Evolutionary conservation across 2,797 vertebrate species (phyloP).

Genomic region (Esox masquinongy): DNA sequence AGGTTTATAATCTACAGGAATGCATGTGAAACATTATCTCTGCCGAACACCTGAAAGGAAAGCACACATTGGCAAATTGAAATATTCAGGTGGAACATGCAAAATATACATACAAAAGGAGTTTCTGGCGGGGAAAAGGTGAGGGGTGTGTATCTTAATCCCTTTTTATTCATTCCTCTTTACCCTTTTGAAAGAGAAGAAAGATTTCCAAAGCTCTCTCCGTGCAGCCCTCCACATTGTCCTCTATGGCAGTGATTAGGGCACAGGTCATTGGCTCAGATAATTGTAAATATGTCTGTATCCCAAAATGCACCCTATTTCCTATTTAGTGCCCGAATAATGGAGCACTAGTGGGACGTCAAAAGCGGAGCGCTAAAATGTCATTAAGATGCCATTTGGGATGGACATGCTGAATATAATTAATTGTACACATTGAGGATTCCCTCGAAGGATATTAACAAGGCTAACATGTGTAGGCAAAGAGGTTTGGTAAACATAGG

Average conservation of each 20-base stretch:
- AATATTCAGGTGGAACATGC: slow-evolving; percentile 51
- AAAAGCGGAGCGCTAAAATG: too few relatives aligned
- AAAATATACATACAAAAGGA: slow-evolving; percentile 40
- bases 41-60: slow-evolving; percentile 37
- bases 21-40: slow-evolving; percentile 38
- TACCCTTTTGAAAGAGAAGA: slow-evolving; percentile 35
- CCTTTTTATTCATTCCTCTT: slow-evolving; percentile 42
- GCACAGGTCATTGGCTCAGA: slow-evolving; percentile 61
- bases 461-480: not conserved
- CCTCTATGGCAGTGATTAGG: slow-evolving; percentile 46
- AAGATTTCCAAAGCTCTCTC: slow-evolving; percentile 31
- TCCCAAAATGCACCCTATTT: too few relatives aligned
- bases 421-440: slow-evolving; percentile 19
- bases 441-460: slow-evolving; percentile 18
- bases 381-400: too few relatives aligned
- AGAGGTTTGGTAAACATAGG: not conserved
- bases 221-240: slow-evolving; percentile 36
- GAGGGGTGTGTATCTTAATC: slow-evolving; percentile 43
- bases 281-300: slow-evolving; percentile 54
- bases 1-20: slow-evolving; percentile 39
- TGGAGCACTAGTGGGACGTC: too few relatives aligned
- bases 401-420: too few relatives aligned
- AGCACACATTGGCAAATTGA: slow-evolving; percentile 58
- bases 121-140: slow-evolving; percentile 27
- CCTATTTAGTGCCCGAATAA: too few relatives aligned